These are phyloP conservation scores for Alauda arvensis DNA, from an alignment of 2,797 vertebrate genomes.

Conservation along the genomic window DNA sequence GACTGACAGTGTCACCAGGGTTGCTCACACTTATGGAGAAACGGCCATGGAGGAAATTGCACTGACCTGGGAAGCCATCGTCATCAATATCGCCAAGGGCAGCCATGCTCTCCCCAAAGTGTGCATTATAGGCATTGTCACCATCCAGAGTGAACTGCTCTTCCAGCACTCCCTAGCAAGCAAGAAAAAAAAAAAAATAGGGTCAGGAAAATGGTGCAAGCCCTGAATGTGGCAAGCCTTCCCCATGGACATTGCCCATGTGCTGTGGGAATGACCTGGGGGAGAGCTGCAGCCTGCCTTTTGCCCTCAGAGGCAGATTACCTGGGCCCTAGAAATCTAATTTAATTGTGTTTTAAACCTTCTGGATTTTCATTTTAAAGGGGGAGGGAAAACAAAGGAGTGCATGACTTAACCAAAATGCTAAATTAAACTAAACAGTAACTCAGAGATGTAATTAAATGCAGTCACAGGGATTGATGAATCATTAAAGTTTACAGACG, in stretches of 20 bases:
- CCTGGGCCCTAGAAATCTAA: not conserved
- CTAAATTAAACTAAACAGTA: not conserved
- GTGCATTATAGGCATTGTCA: slow-evolving; percentile 87
- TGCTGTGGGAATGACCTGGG: slow-evolving; percentile 41
- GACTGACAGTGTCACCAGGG: not conserved
- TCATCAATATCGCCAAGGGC: slow-evolving; percentile 90
- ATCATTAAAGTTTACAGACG: not conserved
- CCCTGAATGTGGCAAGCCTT: not conserved
- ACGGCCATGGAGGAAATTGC: not conserved
- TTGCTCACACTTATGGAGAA: not conserved
- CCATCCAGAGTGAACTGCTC: slow-evolving; percentile 81
- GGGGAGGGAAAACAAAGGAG: not conserved
- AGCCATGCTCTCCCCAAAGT: slow-evolving; percentile 92
- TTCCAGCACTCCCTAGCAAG: slow-evolving; percentile 88
- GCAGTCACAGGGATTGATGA: not conserved
- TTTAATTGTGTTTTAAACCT: not conserved
- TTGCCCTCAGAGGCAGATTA: not conserved
- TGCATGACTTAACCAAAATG: not conserved
- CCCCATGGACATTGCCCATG: not conserved
- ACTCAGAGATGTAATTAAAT: not conserved
- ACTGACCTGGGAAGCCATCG: slow-evolving; percentile 92
- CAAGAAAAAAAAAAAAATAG: slow-evolving; percentile 17
- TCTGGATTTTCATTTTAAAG: not conserved
- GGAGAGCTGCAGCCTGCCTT: not conserved
- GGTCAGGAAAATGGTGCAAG: not conserved